A percentile compares a stretch with the other conserved stretches of the same genome.
Evolutionary conservation across 2,888 invertebrate species (phyloP).

Genomic region (Nemapogon koenigi): DNA sequence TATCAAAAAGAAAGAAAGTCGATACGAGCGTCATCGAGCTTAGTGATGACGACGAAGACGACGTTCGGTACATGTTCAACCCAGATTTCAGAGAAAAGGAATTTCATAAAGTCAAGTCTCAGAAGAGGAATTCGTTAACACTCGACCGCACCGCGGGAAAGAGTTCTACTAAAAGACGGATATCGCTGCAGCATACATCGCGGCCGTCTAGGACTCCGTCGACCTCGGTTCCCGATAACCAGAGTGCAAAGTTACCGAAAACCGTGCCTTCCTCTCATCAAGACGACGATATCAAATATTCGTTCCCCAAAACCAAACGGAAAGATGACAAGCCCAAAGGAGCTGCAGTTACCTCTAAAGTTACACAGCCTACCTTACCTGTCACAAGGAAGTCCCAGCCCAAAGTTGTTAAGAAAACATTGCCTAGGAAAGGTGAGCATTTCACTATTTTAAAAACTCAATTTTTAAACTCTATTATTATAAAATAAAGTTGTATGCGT

Average conservation of each 20-base stretch:
- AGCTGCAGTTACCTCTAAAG: no score
- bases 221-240: background rate
- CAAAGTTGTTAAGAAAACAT: constrained; percentile 33
- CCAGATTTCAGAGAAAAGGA: constrained; percentile 35
- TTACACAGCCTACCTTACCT: constrained; percentile 37
- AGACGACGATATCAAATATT: background rate
- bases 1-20: no score
- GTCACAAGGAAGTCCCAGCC: constrained; percentile 46
- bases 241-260: background rate
- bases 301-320: constrained; percentile 16
- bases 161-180: constrained; percentile 41
- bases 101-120: constrained; percentile 44
- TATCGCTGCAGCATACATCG: constrained; percentile 34
- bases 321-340: no score
- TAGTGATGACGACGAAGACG: constrained; percentile 37
- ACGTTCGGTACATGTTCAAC: constrained; percentile 48
- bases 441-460: no score
- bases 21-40: constrained; percentile 22
- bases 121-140: constrained; percentile 46
- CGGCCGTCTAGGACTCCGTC: background rate
- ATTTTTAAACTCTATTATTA: no score
- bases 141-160: constrained; percentile 47
- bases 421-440: constrained; percentile 20
- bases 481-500: no score
- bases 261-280: background rate